Evolutionary conservation across 1,140 invertebrate genomes (phyloP).

Genomic region (Spodoptera litura): DNA sequence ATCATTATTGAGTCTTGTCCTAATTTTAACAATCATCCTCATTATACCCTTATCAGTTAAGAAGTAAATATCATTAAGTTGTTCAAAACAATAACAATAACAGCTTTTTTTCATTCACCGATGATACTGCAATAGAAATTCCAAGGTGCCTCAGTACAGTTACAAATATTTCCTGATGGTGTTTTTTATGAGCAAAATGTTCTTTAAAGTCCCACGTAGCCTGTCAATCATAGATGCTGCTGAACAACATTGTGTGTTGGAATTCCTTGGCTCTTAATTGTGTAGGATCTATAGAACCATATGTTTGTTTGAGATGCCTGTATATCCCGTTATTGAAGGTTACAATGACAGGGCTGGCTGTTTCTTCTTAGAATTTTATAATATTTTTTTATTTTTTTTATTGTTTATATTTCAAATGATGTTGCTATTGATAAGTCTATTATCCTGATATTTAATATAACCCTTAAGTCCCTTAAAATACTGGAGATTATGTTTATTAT

Average conservation of each 20-base stretch:
- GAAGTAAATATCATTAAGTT: too few relatives aligned
- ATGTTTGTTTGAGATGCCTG: background rate
- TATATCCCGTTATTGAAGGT: background rate
- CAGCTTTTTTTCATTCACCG: background rate
- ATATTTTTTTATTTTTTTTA: too few relatives aligned
- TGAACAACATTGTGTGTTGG: constrained; percentile 52
- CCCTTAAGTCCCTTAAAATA: too few relatives aligned
- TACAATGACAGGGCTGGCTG: background rate
- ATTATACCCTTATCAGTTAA: too few relatives aligned
- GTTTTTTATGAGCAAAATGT: constrained; percentile 9
- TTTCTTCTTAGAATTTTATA: too few relatives aligned
- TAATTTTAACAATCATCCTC: too few relatives aligned
- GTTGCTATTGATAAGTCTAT: too few relatives aligned
- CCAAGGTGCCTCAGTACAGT: constrained; percentile 9
- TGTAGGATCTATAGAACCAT: constrained; percentile 58
- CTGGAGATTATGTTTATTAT: too few relatives aligned
- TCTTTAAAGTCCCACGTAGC: constrained; percentile 6
- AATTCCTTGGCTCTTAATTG: constrained; percentile 61
- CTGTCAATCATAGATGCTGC: constrained; percentile 10
- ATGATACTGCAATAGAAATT: constrained; percentile 4
- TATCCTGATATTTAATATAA: too few relatives aligned
- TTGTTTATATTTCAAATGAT: too few relatives aligned
- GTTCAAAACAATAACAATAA: background rate
- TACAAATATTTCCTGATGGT: constrained; percentile 6
- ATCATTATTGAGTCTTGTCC: too few relatives aligned